A percentile compares a stretch with the other conserved stretches of the same genome.
phyloP scores from a whole-genome alignment of 2,797 vertebrate species.

The Pteronotus mesoamericanus region DNA sequence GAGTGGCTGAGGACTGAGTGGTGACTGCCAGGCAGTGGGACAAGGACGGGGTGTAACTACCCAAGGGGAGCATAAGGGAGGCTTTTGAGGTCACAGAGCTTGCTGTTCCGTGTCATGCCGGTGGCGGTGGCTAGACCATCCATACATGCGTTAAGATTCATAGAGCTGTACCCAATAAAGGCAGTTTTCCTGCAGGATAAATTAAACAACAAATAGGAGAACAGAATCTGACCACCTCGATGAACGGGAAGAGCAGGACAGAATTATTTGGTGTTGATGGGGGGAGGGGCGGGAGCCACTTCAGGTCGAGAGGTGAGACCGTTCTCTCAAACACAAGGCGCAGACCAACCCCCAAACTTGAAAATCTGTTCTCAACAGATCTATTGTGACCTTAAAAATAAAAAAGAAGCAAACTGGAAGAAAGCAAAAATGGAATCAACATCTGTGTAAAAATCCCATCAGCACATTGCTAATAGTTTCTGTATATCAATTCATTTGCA shows the following conservation, averaged over 20 bases:
- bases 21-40: not conserved
- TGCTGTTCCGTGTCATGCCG: not conserved
- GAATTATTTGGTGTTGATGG: conserved; percentile 13
- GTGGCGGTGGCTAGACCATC: not conserved
- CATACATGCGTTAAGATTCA: not conserved
- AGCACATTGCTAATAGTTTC: conserved; percentile 61
- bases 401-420: conserved; percentile 48
- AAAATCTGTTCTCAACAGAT: conserved; percentile 57
- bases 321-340: conserved; percentile 38
- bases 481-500: conserved; percentile 72
- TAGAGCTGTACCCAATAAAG: not conserved
- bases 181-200: not conserved
- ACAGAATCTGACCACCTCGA: not conserved
- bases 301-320: conserved; percentile 53
- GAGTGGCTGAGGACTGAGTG: not conserved
- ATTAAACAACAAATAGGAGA: not conserved
- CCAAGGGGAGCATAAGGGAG: not conserved
- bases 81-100: not conserved
- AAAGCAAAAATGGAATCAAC: conserved; percentile 66
- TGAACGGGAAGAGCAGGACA: not conserved
- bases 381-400: conserved; percentile 54
- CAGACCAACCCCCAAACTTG: conserved; percentile 35
- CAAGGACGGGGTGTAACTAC: too few species aligned
- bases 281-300: not conserved
- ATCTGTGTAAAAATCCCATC: conserved; percentile 68